Evolutionary conservation across 2,888 invertebrate species (phyloP).

Genomic region (Chironomus tentans): DNA sequence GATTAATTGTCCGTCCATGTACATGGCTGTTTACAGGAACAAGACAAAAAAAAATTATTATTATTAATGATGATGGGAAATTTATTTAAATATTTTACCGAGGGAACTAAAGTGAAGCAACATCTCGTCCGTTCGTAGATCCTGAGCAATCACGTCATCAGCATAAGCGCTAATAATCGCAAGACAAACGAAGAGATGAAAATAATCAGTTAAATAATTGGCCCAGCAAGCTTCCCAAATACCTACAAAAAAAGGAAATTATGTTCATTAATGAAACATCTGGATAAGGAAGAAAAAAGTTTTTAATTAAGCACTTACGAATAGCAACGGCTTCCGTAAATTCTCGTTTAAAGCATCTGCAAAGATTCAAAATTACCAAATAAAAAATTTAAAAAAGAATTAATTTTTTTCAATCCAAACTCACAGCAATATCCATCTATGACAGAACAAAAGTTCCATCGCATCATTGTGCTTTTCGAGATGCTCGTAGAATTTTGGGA

Average conservation of each 20-base stretch:
- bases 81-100: conserved; percentile 40
- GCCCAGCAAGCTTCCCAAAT: conserved; percentile 99
- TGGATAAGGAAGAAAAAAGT: no score
- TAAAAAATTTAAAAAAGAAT: neutral
- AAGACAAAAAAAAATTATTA: conserved; percentile 30
- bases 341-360: conserved; percentile 84
- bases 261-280: no score
- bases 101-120: conserved; percentile 88
- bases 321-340: conserved; percentile 82
- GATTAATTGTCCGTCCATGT: conserved; percentile 90
- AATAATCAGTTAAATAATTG: conserved; percentile 91
- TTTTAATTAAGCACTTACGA: conserved; percentile 30
- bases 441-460: conserved; percentile 83
- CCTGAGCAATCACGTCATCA: conserved; percentile 87
- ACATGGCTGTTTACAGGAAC: conserved; percentile 61
- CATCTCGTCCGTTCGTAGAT: conserved; percentile 89
- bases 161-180: conserved; percentile 89
- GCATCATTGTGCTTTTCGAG: conserved; percentile 76
- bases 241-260: conserved; percentile 32
- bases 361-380: neutral
- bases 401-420: conserved; percentile 34
- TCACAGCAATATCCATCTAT: conserved; percentile 88
- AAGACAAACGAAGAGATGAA: conserved; percentile 88
- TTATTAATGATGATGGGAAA: neutral
- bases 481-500: conserved; percentile 83